Conservation (phyloP, 2,113 vertebrate genomes). For the Zingel zingel region DNA sequence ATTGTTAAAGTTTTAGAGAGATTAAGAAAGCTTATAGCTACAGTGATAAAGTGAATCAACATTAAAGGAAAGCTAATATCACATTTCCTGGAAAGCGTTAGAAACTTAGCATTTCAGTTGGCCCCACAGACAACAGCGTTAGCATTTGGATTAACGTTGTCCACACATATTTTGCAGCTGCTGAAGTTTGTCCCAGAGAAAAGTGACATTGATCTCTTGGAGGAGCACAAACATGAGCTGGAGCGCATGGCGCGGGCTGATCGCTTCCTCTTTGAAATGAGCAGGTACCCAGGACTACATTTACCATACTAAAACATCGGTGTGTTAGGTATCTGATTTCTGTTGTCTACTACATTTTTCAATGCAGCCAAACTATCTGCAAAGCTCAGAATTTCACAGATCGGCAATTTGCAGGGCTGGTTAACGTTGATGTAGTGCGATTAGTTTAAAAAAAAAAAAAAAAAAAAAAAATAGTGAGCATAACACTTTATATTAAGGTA, state of each 20-base stretch:
- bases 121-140: neutral
- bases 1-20: neutral
- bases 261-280: conserved; percentile 99
- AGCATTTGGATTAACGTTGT: neutral
- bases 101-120: neutral
- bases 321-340: neutral
- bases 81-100: neutral
- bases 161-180: conserved; percentile 81
- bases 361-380: neutral
- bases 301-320: neutral
- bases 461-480: too few species aligned
- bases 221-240: conserved; percentile 97
- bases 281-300: conserved; percentile 86
- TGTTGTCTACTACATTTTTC: neutral
- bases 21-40: neutral
- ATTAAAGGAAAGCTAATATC: neutral
- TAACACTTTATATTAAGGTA: too few species aligned
- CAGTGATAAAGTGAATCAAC: neutral
- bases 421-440: neutral
- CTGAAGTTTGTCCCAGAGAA: conserved; percentile 98
- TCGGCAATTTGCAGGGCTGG: neutral
- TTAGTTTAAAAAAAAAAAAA: too few species aligned
- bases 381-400: neutral
- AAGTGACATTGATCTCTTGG: conserved; percentile 94
- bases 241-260: conserved; percentile 98